phyloP scores from a whole-genome alignment of 2,797 vertebrate species.

The Helarctos malayanus region DNA sequence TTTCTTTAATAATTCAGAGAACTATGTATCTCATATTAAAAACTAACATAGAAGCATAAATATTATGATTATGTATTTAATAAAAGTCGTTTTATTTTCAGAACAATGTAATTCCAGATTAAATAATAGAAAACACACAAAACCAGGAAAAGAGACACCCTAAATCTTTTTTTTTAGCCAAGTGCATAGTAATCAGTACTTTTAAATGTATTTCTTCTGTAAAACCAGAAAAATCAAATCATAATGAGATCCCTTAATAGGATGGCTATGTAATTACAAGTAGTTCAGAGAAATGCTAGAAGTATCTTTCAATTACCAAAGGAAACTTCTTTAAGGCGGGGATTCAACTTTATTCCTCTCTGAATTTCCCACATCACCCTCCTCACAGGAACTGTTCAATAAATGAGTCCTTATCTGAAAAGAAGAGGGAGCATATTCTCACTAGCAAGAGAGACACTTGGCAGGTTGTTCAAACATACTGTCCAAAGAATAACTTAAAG shows the following conservation, averaged over 20 bases:
- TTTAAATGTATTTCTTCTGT: constrained; percentile 36
- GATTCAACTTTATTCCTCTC: not conserved
- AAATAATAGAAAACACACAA: constrained; percentile 56
- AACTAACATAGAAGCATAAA: constrained; percentile 45
- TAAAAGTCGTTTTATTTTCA: constrained; percentile 24
- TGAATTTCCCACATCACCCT: not conserved
- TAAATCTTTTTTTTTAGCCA: not conserved
- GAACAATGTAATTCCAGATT: constrained; percentile 58
- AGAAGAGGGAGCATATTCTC: not conserved
- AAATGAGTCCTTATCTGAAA: not conserved
- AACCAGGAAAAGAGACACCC: not conserved
- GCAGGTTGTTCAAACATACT: not conserved
- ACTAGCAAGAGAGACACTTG: not conserved
- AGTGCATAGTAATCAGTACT: not conserved
- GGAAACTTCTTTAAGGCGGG: not conserved
- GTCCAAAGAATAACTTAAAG: constrained; percentile 7
- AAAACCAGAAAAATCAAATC: constrained; percentile 34
- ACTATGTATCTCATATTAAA: not conserved
- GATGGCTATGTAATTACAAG: not conserved
- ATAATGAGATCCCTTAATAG: not conserved
- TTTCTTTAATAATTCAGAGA: constrained; percentile 47
- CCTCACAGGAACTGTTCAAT: not conserved
- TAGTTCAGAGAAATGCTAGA: not conserved
- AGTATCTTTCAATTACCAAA: constrained; percentile 2
- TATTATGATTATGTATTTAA: constrained; percentile 18